Conservation (phyloP, 2,888 invertebrate species). For the Caenorhabditis doughertyi region DNA sequence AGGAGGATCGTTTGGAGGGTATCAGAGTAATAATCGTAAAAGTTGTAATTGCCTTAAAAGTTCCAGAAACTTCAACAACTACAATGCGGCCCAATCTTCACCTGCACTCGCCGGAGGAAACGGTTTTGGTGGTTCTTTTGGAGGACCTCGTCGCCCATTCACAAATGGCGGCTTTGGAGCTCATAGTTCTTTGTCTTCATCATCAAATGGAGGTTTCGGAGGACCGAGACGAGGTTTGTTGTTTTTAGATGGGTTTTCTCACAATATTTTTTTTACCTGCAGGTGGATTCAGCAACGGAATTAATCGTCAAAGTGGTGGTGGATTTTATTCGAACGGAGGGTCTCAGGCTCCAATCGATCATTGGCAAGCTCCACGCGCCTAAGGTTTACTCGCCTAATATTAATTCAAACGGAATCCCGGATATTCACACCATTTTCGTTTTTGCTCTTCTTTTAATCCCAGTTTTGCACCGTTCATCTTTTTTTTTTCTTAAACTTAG, state of each 20-base stretch:
- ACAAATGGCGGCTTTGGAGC: slow-evolving; percentile 61
- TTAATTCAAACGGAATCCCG: slow-evolving; percentile 59
- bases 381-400: slow-evolving; percentile 16
- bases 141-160: slow-evolving; percentile 54
- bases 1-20: slow-evolving; percentile 51
- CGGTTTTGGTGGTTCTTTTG: slow-evolving; percentile 15
- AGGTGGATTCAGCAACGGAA: slow-evolving; percentile 55
- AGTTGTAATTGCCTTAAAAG: background rate
- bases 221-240: slow-evolving; percentile 48
- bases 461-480: slow-evolving; percentile 34
- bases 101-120: slow-evolving; percentile 28
- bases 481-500: slow-evolving; percentile 23
- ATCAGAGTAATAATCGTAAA: background rate
- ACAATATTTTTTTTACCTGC: background rate
- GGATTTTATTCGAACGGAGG: slow-evolving; percentile 34
- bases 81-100: too few relatives aligned
- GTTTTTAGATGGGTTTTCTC: background rate
- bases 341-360: slow-evolving; percentile 47
- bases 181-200: slow-evolving; percentile 46
- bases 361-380: slow-evolving; percentile 61
- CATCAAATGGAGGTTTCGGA: slow-evolving; percentile 41
- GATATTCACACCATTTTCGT: slow-evolving; percentile 21
- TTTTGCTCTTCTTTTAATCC: slow-evolving; percentile 12
- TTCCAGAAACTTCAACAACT: slow-evolving; percentile 36
- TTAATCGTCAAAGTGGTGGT: slow-evolving; percentile 24